Evolutionary conservation across 1,140 invertebrate genomes (phyloP).

Genomic region (Dufourea novaeangliae): DNA sequence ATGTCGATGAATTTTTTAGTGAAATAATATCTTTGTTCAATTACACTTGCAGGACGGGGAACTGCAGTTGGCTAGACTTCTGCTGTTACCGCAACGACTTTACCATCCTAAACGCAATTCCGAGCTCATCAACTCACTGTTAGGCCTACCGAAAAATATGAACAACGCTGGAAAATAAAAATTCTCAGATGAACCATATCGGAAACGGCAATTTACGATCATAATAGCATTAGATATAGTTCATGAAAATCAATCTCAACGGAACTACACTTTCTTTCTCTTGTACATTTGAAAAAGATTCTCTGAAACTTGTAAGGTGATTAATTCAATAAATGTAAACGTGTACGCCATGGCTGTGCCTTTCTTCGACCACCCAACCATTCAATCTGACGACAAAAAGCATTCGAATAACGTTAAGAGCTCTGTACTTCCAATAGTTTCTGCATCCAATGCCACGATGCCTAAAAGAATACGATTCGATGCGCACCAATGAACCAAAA

Average conservation of each 20-base stretch:
- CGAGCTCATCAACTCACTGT: slow-evolving; percentile 88
- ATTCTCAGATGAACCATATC: neutral
- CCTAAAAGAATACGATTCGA: neutral
- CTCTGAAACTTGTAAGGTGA: neutral
- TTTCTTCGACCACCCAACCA: neutral
- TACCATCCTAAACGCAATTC: slow-evolving; percentile 85
- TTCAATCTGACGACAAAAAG: neutral
- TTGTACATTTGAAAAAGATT: slow-evolving; percentile 11
- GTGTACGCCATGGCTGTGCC: neutral
- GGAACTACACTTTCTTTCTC: slow-evolving; percentile 9
- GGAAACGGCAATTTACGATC: slow-evolving; percentile 2
- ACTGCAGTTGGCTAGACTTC: slow-evolving; percentile 68
- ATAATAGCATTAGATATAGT: neutral
- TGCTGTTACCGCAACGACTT: slow-evolving; percentile 66
- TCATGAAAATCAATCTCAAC: neutral
- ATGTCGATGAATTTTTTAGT: neutral
- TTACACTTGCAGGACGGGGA: slow-evolving; percentile 70
- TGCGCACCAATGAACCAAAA: neutral
- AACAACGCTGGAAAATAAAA: slow-evolving; percentile 84
- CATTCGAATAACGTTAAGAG: neutral
- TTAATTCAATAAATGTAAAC: slow-evolving; percentile 21
- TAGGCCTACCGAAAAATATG: slow-evolving; percentile 87
- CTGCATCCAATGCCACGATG: neutral
- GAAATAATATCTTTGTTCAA: neutral
- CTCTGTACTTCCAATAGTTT: neutral